phyloP scores from a whole-genome alignment of 2,888 invertebrate species.

The Oscheius myriophilus region DNA sequence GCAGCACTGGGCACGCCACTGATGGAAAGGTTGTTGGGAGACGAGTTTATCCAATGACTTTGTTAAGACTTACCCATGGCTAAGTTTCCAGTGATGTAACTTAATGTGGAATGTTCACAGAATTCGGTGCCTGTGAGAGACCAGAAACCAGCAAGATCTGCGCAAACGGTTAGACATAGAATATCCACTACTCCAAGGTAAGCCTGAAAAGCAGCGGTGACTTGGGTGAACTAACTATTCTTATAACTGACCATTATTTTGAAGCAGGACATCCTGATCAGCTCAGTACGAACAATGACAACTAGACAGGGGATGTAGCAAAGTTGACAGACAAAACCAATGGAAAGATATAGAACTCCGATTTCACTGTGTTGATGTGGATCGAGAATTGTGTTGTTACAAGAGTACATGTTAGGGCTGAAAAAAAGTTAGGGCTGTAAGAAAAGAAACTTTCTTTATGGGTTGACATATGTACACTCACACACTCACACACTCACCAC shows the following conservation, averaged over 20 bases:
- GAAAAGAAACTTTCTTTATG: no score
- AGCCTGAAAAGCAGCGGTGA: not conserved
- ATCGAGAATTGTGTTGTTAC: not conserved
- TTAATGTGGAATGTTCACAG: no score
- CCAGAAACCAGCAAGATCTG: slow-evolving; percentile 43
- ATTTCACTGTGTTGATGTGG: not conserved
- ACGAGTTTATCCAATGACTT: no score
- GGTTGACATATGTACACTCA: no score
- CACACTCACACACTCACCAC: no score
- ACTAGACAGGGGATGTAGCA: slow-evolving; percentile 21
- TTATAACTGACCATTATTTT: slow-evolving; percentile 15
- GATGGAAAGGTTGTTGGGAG: no score
- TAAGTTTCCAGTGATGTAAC: no score
- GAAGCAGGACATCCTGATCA: slow-evolving; percentile 11
- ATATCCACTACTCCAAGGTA: slow-evolving; percentile 33
- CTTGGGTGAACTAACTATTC: no score
- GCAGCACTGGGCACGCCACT: no score
- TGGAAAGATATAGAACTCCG: slow-evolving; percentile 7
- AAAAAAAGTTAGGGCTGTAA: no score
- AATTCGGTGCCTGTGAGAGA: slow-evolving; percentile 29
- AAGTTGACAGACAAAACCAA: slow-evolving; percentile 14
- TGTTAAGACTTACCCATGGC: no score
- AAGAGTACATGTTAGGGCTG: slow-evolving; percentile 17
- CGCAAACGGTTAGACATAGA: slow-evolving; percentile 38
- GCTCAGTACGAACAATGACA: slow-evolving; percentile 5